Evolutionary conservation across 2,888 invertebrate genomes (phyloP).

Genomic region (Heliothis peltigera): DNA sequence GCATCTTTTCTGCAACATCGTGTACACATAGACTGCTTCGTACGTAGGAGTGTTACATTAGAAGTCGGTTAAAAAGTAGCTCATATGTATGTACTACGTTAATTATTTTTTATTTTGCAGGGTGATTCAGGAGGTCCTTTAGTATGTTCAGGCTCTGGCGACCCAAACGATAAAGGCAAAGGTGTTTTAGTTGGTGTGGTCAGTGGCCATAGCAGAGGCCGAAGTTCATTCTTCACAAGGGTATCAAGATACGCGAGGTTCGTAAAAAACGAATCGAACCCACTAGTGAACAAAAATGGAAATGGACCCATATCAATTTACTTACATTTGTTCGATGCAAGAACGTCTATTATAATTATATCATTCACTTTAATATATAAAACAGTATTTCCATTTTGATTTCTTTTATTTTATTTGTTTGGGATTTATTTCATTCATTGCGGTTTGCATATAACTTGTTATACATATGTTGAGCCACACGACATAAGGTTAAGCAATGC

Average conservation of each 20-base stretch:
- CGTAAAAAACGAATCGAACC: slow-evolving; percentile 23
- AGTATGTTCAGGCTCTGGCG: slow-evolving; percentile 69
- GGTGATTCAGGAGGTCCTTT: slow-evolving; percentile 82
- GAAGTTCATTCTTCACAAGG: slow-evolving; percentile 66
- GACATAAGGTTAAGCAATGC: too few species aligned
- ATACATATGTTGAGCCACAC: too few species aligned
- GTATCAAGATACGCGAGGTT: slow-evolving; percentile 58
- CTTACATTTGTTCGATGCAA: slow-evolving; percentile 4
- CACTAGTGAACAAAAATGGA: background rate
- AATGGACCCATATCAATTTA: background rate
- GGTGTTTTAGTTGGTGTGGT: slow-evolving; percentile 72
- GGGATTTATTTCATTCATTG: background rate
- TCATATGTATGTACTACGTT: too few species aligned
- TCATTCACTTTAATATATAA: slow-evolving; percentile 22
- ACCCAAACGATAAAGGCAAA: slow-evolving; percentile 63
- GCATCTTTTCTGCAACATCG: too few species aligned
- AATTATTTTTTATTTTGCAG: slow-evolving; percentile 57
- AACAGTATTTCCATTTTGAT: slow-evolving; percentile 34
- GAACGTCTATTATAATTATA: slow-evolving; percentile 8
- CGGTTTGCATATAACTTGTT: too few species aligned
- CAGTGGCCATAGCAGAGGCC: slow-evolving; percentile 38
- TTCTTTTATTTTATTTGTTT: slow-evolving; percentile 40
- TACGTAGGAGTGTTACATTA: too few species aligned
- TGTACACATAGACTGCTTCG: too few species aligned
- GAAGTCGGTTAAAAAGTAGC: too few species aligned